Evolutionary conservation across 2,888 invertebrate genomes (phyloP).

Genomic region (Lobophora halterata): DNA sequence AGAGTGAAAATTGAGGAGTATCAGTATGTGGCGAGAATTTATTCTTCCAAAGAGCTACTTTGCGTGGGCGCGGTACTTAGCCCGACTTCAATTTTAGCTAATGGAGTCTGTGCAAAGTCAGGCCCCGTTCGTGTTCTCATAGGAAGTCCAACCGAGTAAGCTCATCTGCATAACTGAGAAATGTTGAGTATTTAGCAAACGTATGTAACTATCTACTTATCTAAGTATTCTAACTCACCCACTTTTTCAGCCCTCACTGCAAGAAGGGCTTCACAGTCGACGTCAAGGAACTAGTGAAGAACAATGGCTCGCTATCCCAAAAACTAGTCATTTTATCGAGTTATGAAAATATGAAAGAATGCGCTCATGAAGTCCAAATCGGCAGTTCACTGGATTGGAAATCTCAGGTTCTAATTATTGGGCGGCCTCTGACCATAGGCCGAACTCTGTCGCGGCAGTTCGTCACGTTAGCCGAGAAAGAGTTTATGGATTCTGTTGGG

Average conservation of each 20-base stretch:
- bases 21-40: slow-evolving; percentile 57
- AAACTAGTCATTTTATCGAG: slow-evolving; percentile 55
- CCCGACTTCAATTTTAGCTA: slow-evolving; percentile 50
- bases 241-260: slow-evolving; percentile 58
- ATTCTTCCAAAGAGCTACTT: slow-evolving; percentile 55
- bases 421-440: slow-evolving; percentile 48
- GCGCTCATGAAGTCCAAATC: slow-evolving; percentile 45
- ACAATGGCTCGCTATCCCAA: slow-evolving; percentile 50
- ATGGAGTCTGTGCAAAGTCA: slow-evolving; percentile 55
- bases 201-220: background rate
- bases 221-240: background rate
- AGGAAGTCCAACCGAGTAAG: slow-evolving; percentile 56
- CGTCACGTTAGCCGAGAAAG: slow-evolving; percentile 36
- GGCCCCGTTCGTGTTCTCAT: slow-evolving; percentile 55
- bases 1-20: slow-evolving; percentile 53
- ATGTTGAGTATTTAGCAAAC: background rate
- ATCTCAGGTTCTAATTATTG: slow-evolving; percentile 46
- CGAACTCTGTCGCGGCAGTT: slow-evolving; percentile 54
- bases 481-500: slow-evolving; percentile 1
- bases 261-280: slow-evolving; percentile 63
- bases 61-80: slow-evolving; percentile 65
- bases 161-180: slow-evolving; percentile 2
- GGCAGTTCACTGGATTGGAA: slow-evolving; percentile 39
- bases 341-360: slow-evolving; percentile 49
- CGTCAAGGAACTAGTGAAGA: slow-evolving; percentile 44